These are phyloP conservation scores for Acrobeloides nanus DNA, from an alignment of 2,888 invertebrate genomes.

Conservation along the genomic window DNA sequence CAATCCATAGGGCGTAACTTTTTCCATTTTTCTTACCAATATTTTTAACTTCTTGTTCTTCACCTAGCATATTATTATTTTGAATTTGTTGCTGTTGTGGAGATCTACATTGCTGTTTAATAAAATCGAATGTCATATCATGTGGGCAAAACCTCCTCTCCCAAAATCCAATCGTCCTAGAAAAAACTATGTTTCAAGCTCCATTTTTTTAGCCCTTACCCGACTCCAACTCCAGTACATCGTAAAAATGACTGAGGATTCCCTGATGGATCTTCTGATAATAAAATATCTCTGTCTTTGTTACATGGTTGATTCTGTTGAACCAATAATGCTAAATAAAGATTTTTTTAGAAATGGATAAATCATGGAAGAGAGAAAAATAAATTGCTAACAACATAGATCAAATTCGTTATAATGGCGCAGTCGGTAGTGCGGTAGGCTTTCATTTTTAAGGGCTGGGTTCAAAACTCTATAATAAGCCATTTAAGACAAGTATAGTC, in stretches of 20 bases:
- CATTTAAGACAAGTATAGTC: no score
- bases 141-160: constrained; percentile 44
- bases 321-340: no score
- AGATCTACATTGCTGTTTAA: constrained; percentile 40
- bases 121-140: constrained; percentile 49
- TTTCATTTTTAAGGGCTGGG: no score
- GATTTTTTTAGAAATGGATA: no score
- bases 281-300: constrained; percentile 38
- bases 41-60: constrained; percentile 36
- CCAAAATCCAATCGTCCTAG: constrained; percentile 41
- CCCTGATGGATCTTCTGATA: constrained; percentile 46
- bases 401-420: no score
- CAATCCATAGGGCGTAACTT: neutral
- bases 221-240: constrained; percentile 40
- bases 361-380: no score
- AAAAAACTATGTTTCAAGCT: constrained; percentile 7
- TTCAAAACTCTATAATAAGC: no score
- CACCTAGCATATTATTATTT: constrained; percentile 13
- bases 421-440: no score
- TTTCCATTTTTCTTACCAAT: constrained; percentile 26
- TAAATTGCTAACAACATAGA: no score
- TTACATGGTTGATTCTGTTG: constrained; percentile 39
- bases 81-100: constrained; percentile 6
- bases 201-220: constrained; percentile 27
- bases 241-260: constrained; percentile 41